phyloP scores from a whole-genome alignment of 2,797 vertebrate genomes.

The Falco cherrug region DNA sequence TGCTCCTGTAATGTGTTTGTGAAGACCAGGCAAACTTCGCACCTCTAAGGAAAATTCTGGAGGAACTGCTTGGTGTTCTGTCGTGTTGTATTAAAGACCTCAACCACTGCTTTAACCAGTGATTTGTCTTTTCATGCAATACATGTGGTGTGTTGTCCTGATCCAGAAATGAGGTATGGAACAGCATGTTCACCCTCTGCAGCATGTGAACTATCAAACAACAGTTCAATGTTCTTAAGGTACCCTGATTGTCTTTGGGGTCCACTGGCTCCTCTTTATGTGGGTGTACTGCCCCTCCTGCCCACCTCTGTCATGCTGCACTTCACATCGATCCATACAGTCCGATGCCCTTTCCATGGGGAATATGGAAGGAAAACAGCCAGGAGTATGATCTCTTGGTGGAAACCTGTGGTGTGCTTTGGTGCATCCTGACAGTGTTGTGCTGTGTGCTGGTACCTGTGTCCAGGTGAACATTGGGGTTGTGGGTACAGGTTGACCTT shows the following conservation, averaged over 20 bases:
- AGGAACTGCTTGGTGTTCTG: neutral
- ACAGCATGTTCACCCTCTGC: neutral
- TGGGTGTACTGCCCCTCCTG: neutral
- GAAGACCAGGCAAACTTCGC: neutral
- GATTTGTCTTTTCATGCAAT: neutral
- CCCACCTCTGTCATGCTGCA: neutral
- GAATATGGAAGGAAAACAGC: neutral
- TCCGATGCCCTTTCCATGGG: neutral
- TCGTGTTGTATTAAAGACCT: neutral
- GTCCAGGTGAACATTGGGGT: neutral
- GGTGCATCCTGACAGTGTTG: neutral
- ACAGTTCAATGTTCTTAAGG: neutral
- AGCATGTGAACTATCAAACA: neutral
- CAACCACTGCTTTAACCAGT: neutral
- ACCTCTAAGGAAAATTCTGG: neutral
- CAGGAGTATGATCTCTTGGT: neutral
- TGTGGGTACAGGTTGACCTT: neutral
- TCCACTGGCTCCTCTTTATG: neutral
- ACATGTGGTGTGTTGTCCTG: neutral
- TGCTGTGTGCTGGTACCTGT: neutral
- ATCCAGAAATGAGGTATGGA: neutral
- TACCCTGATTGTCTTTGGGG: neutral
- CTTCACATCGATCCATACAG: neutral
- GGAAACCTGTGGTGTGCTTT: rapidly evolving
- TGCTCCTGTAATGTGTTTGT: neutral